phyloP scores from a whole-genome alignment of 2,888 invertebrate species.

The Atethmia centrago region DNA sequence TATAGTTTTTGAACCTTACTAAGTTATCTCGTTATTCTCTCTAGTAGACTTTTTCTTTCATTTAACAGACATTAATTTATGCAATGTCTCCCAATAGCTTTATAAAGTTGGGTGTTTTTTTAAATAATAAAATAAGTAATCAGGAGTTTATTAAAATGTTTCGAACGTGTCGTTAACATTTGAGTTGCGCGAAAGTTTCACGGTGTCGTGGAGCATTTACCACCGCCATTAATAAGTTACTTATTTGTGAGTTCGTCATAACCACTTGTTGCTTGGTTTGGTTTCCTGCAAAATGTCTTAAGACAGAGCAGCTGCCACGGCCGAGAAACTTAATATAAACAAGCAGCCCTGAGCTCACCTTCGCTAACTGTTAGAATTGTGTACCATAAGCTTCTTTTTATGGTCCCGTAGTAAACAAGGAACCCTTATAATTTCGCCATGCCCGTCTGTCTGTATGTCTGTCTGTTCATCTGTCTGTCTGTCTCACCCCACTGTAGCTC shows the following conservation, averaged over 20 bases:
- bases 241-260: constrained; percentile 31
- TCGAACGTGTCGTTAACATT: background rate
- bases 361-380: background rate
- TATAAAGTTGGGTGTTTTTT: background rate
- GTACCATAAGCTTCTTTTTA: background rate
- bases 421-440: too few relatives aligned
- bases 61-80: background rate
- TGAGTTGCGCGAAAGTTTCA: constrained; percentile 4
- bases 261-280: constrained; percentile 44
- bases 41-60: background rate
- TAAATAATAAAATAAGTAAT: constrained; percentile 3
- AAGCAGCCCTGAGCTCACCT: background rate
- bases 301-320: too few relatives aligned
- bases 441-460: too few relatives aligned
- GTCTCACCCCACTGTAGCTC: too few relatives aligned
- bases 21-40: too few relatives aligned
- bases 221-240: constrained; percentile 36
- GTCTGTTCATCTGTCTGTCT: too few relatives aligned
- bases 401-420: too few relatives aligned
- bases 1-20: too few relatives aligned
- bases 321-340: background rate
- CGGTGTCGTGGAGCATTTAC: constrained; percentile 5
- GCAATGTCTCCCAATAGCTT: background rate
- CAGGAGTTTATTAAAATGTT: background rate
- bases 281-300: constrained; percentile 16